Percentiles rank a stretch among this genome's conserved stretches.
Evolutionary conservation across 1,140 invertebrate genomes (phyloP).

Genomic region (Solenopsis fugax): DNA sequence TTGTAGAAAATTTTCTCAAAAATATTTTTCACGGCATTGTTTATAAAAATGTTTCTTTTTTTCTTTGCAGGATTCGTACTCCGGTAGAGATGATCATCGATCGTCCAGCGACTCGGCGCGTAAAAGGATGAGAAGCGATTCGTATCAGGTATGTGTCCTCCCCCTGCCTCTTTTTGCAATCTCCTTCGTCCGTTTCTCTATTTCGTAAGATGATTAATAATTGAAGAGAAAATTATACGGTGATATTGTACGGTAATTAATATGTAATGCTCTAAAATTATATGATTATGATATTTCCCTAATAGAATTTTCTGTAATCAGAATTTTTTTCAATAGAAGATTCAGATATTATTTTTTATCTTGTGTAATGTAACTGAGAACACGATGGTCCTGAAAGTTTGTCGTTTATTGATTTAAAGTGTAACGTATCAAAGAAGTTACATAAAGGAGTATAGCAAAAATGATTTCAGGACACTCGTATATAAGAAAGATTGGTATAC

Average conservation of each 20-base stretch:
- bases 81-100: slow-evolving; percentile 82
- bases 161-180: neutral
- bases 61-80: slow-evolving; percentile 81
- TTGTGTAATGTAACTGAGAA: slow-evolving; percentile 65
- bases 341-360: slow-evolving; percentile 51
- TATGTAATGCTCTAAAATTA: slow-evolving; percentile 5
- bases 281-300: slow-evolving; percentile 16
- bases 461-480: slow-evolving; percentile 75
- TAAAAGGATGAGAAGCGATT: slow-evolving; percentile 83
- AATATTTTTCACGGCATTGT: neutral
- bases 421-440: slow-evolving; percentile 33
- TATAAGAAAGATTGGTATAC: slow-evolving; percentile 61
- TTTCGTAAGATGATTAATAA: slow-evolving; percentile 37
- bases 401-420: slow-evolving; percentile 19
- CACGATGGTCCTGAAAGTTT: slow-evolving; percentile 75
- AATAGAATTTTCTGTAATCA: slow-evolving; percentile 6
- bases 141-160: slow-evolving; percentile 83
- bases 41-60: slow-evolving; percentile 11
- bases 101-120: slow-evolving; percentile 82
- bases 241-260: neutral
- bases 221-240: slow-evolving; percentile 35
- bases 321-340: slow-evolving; percentile 15
- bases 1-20: neutral
- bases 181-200: slow-evolving; percentile 4
- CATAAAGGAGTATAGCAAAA: slow-evolving; percentile 43